Percentiles rank a stretch among this genome's conserved stretches.
Conservation (phyloP, 2,113 vertebrate species). For the Polyodon spathula region DNA sequence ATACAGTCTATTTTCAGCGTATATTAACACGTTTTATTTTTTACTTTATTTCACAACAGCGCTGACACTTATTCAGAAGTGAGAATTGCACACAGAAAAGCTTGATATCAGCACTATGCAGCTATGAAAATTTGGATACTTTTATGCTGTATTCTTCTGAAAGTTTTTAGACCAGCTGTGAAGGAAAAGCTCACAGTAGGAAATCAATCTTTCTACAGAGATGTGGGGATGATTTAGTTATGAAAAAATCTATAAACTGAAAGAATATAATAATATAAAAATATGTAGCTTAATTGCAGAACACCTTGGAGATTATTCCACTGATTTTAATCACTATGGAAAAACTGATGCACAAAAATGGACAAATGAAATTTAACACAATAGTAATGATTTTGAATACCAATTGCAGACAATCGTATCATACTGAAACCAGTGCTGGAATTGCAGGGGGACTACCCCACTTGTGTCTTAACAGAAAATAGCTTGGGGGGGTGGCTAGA, state of each 20-base stretch:
- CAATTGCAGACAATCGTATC: too few species aligned
- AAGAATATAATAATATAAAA: background rate
- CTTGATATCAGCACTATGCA: background rate
- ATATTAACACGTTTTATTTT: slow-evolving; percentile 7
- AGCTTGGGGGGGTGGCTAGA: too few species aligned
- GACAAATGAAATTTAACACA: background rate
- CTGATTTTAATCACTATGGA: background rate
- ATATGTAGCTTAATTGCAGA: background rate
- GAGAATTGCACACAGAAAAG: slow-evolving; percentile 16
- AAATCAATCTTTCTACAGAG: background rate
- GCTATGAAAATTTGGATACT: background rate
- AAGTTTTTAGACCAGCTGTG: background rate
- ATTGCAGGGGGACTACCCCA: too few species aligned
- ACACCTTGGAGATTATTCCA: background rate
- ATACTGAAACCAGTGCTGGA: too few species aligned
- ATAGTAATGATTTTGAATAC: too few species aligned
- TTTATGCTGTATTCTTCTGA: background rate
- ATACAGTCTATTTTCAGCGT: slow-evolving; percentile 14
- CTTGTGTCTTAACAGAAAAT: too few species aligned
- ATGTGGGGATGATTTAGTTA: background rate
- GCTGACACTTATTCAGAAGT: slow-evolving; percentile 22
- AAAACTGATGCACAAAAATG: background rate
- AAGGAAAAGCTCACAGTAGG: slow-evolving; percentile 1
- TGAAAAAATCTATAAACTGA: background rate
- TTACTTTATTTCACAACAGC: slow-evolving; percentile 7